Evolutionary conservation across 2,888 invertebrate genomes (phyloP), one percentile per base, ranked within the genome.

Genomic region (Helobdella robusta): DNA sequence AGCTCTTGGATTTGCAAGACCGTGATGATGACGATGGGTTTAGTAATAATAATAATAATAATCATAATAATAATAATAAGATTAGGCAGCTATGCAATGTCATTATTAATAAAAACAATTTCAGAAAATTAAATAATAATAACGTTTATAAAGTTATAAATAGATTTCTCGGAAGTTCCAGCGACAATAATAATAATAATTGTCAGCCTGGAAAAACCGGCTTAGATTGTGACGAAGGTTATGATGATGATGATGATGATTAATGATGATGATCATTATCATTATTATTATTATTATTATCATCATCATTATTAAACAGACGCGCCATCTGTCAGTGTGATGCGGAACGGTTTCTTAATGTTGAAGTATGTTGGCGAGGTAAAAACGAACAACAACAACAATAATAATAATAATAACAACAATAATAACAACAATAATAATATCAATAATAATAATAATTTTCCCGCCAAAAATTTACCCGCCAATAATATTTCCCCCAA

Each of bases 241-340:
- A 56, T 30, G 1, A 30, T 56, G 5, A 48, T 15, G 3, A 48
- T 48, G 6, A 48, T 48, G 4, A 3, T 8, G 4, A 4, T 8
- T 48, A 1, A 5, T 48, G 5, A 8, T 15, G 3, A 48, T 48
- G 3, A 8, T 48, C 6, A 15, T 48, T 8, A 48, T 48, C 6
- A 48, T 48, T 8, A 48, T 48, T 8, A 48, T 48, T 8, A 48
- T 2, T 8, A 48, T 2, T 8, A 48, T 2, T 8, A 48, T 48
- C 6, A 48, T 48, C 6, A 48, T 48, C 6, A 48, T 48, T 8
- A 48, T 2, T 8, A 48, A 89, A 90, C 76, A 98, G 98, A 11
- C 98, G 98, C 80, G 89, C 98, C 68, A 84, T 91, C 74, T 94
- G 97, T 79, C 83, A 98, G 59, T 87, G 93, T 75, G 93, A 97